These are phyloP conservation scores for Sebastes schlegelii DNA, from an alignment of 2,113 vertebrate genomes.

Conservation along the genomic window DNA sequence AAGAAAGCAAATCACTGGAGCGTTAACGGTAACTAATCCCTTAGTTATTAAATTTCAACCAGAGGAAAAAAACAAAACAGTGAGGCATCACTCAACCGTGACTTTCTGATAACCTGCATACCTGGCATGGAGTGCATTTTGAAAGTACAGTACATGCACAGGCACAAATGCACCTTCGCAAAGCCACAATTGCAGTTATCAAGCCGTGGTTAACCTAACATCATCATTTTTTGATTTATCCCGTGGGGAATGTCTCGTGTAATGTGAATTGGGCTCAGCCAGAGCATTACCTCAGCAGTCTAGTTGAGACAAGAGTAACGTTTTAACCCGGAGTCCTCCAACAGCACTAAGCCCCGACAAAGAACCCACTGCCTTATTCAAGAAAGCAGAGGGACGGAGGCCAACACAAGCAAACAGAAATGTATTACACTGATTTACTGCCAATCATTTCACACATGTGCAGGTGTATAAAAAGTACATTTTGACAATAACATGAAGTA, in stretches of 20 bases:
- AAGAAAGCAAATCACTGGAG: conserved; percentile 23
- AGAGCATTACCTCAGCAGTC: conserved; percentile 78
- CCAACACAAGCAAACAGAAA: conserved; percentile 83
- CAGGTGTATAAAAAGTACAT: conserved; percentile 78
- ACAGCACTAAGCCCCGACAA: conserved; percentile 59
- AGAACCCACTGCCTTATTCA: conserved; percentile 81
- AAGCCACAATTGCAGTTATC: conserved; percentile 67
- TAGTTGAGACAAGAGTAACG: conserved; percentile 78
- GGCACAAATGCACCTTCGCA: conserved; percentile 21
- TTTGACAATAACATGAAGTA: conserved; percentile 78
- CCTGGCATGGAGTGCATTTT: conserved; percentile 32
- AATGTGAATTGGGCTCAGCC: conserved; percentile 71
- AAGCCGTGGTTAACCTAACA: conserved; percentile 65
- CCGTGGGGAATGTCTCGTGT: conserved; percentile 70
- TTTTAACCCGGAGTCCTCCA: conserved; percentile 75
- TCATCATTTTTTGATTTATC: conserved; percentile 75
- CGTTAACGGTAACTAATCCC: not conserved
- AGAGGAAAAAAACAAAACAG: conserved; percentile 2
- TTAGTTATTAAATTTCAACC: conserved; percentile 22
- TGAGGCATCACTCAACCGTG: conserved; percentile 41
- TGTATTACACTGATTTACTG: conserved; percentile 79
- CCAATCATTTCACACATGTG: conserved; percentile 80
- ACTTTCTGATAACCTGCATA: conserved; percentile 60
- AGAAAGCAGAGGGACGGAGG: conserved; percentile 61
- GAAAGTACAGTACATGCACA: conserved; percentile 27